Base-by-base conservation (phyloP, 2,113 vertebrate genomes). In the Eupsittula cactorum region DNA sequence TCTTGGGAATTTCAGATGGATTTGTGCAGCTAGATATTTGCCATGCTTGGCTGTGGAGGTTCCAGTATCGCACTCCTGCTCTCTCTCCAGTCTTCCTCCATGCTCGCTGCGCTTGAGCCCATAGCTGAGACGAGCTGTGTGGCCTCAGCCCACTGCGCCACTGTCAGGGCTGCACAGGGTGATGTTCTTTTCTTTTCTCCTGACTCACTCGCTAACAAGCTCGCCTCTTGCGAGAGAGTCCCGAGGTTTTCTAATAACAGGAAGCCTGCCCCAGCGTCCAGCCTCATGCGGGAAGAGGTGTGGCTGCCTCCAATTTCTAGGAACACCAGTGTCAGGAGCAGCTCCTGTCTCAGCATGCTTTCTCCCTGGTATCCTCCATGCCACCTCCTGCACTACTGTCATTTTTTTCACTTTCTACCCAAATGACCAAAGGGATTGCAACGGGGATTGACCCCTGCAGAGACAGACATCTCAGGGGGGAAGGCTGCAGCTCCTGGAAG, bases 201-300 rank as follows among this genome's bases (percentile, higher is more conserved):
- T 12, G 49, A 27, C 47, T 77, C 3, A 0, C 33, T 92, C 1
- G 0, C 42, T 90, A 57, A 65, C 2, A 88, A 82, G 33, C 57
- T 86, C 2, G 1, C 25, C n/a, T 88, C 65, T 75, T 84, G 62
- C 1, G 0, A 90, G 65, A 94, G 52, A 35, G 2, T 95, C 86
- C 86, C 8, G 3, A 71, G 77, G 70, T 86, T 96, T 95, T 97
- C 95, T 96, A 96, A 92, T 37, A 93, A 92, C 92, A 96, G 93
- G 86, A 94, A 93, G 68, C 83, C 90, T 47, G 69, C 53, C 52
- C 76, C 1, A 1, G 37, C 71, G 31, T 76, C 83, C 47, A 4
- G 69, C 82, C 3, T 0, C 9, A 1, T 52, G 88, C 2, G 62
- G 92, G 80, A 90, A 79, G 93, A 96, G 95, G 83, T 88, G 95